phyloP scores from a whole-genome alignment of 2,113 vertebrate species.

The Dicerorhinus sumatrensis region DNA sequence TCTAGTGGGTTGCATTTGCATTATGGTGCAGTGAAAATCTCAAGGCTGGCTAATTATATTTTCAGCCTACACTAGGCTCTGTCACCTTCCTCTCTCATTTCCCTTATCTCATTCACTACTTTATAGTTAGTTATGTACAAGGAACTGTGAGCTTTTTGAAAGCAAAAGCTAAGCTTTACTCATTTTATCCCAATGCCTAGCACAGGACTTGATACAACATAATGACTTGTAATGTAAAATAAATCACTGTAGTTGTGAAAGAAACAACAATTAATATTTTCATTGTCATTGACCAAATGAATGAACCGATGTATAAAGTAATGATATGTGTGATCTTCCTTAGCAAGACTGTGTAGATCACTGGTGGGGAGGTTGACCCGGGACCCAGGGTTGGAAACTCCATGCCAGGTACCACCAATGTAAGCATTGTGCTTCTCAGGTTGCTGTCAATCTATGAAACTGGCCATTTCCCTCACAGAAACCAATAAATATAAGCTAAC shows the following conservation, averaged over 20 bases:
- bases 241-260: conserved; percentile 29
- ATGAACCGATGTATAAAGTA: neutral
- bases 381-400: neutral
- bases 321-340: neutral
- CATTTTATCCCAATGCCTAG: neutral
- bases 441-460: neutral
- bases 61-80: neutral
- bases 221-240: neutral
- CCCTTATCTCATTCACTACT: neutral
- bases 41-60: conserved; percentile 22
- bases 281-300: neutral
- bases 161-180: neutral
- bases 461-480: conserved; percentile 9
- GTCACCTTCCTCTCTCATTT: neutral
- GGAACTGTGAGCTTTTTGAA: neutral
- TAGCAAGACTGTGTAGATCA: neutral
- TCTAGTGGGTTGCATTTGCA: conserved; percentile 38
- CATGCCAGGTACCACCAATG: neutral
- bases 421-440: neutral
- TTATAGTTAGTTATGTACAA: neutral
- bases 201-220: neutral
- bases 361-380: neutral
- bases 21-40: neutral
- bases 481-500: neutral
- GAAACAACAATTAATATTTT: neutral